Evolutionary conservation across 2,113 vertebrate genomes (phyloP).

Genomic region (Eptatretus burgeri): DNA sequence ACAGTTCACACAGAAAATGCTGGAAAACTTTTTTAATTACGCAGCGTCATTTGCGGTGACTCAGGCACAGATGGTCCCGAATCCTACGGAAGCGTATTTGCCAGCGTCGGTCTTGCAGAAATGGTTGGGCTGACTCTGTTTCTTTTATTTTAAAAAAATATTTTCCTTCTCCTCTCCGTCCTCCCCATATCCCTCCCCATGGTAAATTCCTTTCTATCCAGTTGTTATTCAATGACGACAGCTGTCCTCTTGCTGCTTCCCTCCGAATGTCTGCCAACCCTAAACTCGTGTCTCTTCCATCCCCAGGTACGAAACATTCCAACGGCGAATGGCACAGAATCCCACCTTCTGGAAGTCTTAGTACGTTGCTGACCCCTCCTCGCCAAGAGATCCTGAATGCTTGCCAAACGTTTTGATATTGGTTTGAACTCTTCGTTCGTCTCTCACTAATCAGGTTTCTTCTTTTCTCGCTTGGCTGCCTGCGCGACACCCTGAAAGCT

Average conservation of each 20-base stretch:
- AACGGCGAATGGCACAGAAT: conserved; percentile 62
- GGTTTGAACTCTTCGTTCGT: too few species aligned
- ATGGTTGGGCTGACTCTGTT: conserved; percentile 19
- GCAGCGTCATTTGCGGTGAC: conserved; percentile 55
- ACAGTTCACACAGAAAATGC: conserved; percentile 80
- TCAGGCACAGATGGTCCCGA: conserved; percentile 68
- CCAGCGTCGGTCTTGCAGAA: conserved; percentile 52
- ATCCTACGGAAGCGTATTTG: conserved; percentile 60
- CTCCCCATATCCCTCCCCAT: background rate
- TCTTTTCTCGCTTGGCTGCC: too few species aligned
- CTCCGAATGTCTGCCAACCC: background rate
- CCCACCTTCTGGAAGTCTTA: conserved; percentile 72
- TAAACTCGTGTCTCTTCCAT: background rate
- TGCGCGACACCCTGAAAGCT: too few species aligned
- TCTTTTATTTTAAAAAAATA: background rate
- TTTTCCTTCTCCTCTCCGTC: background rate
- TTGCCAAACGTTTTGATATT: too few species aligned
- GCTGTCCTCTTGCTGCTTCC: background rate
- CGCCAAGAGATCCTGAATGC: too few species aligned
- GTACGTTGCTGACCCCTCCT: background rate
- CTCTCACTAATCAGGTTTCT: too few species aligned
- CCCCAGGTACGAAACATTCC: conserved; percentile 75
- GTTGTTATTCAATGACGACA: background rate
- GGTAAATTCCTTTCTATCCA: background rate
- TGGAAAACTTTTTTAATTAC: conserved; percentile 79